Evolutionary conservation across 1,140 invertebrate genomes (phyloP).

Genomic region (Doryteuthis pealeii): DNA sequence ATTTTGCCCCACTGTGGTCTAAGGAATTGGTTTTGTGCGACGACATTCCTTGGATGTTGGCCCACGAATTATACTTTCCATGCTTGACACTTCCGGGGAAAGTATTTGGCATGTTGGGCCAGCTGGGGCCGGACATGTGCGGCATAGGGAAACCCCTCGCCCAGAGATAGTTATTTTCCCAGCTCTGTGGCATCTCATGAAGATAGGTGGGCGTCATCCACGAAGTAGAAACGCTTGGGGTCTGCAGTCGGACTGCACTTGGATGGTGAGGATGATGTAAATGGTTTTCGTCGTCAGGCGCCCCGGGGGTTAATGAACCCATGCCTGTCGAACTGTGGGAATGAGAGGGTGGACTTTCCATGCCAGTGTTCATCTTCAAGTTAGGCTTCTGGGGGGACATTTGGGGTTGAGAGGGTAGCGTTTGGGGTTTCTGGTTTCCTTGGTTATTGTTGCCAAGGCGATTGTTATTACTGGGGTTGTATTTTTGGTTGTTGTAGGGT

Average conservation of each 20-base stretch:
- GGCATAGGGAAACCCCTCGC: not conserved
- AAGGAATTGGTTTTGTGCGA: not conserved
- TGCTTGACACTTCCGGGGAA: not conserved
- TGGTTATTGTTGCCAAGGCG: slow-evolving; percentile 5
- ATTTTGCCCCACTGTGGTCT: not conserved
- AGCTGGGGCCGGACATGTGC: not conserved
- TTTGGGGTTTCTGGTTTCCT: not conserved
- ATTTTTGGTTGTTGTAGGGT: no score
- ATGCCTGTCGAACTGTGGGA: no score
- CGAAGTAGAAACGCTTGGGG: not conserved
- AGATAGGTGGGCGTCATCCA: not conserved
- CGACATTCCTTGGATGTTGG: slow-evolving; percentile 1
- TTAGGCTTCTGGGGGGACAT: not conserved
- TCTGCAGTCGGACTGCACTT: not conserved
- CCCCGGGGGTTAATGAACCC: no score
- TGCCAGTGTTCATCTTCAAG: no score
- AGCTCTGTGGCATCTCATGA: not conserved
- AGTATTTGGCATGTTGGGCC: not conserved
- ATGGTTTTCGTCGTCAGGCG: not conserved
- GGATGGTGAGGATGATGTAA: not conserved
- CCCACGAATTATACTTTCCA: not conserved
- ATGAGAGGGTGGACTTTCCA: no score
- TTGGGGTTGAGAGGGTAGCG: not conserved
- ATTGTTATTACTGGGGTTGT: not conserved
- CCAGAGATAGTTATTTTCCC: slow-evolving; percentile 1